These are phyloP conservation scores for Rutpela maculata DNA, from an alignment of 2,888 invertebrate genomes.

Conservation along the genomic window DNA sequence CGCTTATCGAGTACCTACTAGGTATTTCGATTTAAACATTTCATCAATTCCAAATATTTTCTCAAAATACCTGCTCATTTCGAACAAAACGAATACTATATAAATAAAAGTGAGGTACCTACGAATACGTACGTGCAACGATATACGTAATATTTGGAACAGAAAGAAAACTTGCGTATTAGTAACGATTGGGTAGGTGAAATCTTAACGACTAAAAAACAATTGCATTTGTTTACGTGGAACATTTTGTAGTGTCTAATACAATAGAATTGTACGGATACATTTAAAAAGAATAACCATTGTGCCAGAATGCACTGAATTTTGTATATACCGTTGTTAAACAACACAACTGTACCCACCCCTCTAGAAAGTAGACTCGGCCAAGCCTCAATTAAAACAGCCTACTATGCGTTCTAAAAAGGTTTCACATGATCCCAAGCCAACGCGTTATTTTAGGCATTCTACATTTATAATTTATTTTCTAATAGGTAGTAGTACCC, in stretches of 20 bases:
- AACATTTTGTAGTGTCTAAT: slow-evolving; percentile 42
- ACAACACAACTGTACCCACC: slow-evolving; percentile 59
- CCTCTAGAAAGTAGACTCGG: slow-evolving; percentile 70
- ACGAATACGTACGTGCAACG: background rate
- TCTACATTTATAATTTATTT: slow-evolving; percentile 45
- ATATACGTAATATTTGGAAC: background rate
- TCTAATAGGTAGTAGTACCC: slow-evolving; percentile 25
- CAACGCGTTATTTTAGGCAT: slow-evolving; percentile 58
- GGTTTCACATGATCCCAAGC: slow-evolving; percentile 58
- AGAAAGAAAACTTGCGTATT: slow-evolving; percentile 4
- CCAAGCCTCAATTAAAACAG: slow-evolving; percentile 72
- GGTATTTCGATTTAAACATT: too few species aligned
- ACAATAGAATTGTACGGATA: slow-evolving; percentile 53
- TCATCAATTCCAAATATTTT: too few species aligned
- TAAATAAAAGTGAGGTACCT: background rate
- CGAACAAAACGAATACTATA: too few species aligned
- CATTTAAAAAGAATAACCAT: slow-evolving; percentile 56
- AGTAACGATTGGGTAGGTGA: slow-evolving; percentile 5
- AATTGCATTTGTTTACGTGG: slow-evolving; percentile 51
- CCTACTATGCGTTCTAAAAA: slow-evolving; percentile 71
- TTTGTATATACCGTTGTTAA: slow-evolving; percentile 57
- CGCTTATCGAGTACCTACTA: too few species aligned
- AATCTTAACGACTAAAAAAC: slow-evolving; percentile 36
- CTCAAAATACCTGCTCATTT: too few species aligned
- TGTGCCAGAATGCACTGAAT: slow-evolving; percentile 58